Percentiles rank a stretch among this genome's conserved stretches.
These are phyloP conservation scores for Antennarius maculatus DNA, from an alignment of 2,797 vertebrate genomes.

Conservation along the genomic window DNA sequence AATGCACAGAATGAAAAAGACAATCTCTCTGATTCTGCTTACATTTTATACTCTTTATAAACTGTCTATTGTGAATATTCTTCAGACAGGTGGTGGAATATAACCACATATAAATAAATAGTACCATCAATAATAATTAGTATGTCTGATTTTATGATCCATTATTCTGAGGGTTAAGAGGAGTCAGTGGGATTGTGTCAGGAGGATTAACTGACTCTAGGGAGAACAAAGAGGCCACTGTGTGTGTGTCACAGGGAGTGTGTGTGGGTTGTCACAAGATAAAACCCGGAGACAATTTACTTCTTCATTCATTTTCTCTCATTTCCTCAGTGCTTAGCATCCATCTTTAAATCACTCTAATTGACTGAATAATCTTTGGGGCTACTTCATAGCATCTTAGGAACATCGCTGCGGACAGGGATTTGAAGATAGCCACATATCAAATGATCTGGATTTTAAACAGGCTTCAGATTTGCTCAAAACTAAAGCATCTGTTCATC, in stretches of 20 bases:
- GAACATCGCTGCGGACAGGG: not conserved
- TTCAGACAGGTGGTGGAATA: not conserved
- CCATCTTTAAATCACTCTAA: conserved; percentile 17
- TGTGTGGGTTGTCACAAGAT: conserved; percentile 55
- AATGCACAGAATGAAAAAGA: not conserved
- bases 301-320: conserved; percentile 64
- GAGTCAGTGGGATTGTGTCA: conserved; percentile 7
- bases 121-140: not conserved
- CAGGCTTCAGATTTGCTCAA: conserved; percentile 38
- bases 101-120: not conserved
- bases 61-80: not conserved
- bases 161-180: not conserved
- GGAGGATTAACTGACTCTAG: conserved; percentile 26
- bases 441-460: conserved; percentile 7
- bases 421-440: not conserved
- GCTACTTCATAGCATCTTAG: not conserved
- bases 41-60: not conserved
- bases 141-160: conserved; percentile 1
- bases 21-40: not conserved
- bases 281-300: conserved; percentile 31
- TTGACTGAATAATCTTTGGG: not conserved
- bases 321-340: conserved; percentile 35
- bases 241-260: conserved; percentile 22
- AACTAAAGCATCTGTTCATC: conserved; percentile 41
- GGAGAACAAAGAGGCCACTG: conserved; percentile 48